Conservation (phyloP, 2,113 vertebrate genomes). For the Aptenodytes patagonicus region DNA sequence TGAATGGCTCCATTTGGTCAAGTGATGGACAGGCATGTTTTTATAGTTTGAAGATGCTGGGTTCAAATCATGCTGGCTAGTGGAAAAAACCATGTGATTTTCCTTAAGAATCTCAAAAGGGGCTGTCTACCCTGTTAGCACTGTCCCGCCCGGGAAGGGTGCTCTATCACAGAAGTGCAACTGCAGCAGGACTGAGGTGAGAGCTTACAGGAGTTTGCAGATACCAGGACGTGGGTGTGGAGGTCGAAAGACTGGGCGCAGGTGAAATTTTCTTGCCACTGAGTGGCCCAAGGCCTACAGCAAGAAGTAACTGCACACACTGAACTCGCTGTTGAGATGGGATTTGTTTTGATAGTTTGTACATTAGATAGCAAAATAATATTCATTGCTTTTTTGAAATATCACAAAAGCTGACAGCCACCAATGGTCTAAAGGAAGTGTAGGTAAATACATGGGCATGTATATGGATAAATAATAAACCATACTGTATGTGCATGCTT, state of each 20-base stretch:
- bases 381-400: background rate
- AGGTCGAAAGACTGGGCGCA: background rate
- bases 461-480: background rate
- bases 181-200: background rate
- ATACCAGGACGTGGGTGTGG: background rate
- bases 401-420: background rate
- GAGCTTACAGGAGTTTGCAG: background rate
- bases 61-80: background rate
- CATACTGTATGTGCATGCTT: background rate
- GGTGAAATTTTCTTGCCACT: background rate
- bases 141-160: background rate
- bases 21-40: background rate
- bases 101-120: background rate
- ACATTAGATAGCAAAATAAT: background rate
- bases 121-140: background rate
- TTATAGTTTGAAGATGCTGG: background rate
- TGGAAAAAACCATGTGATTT: fast-evolving
- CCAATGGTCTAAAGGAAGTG: background rate
- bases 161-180: background rate
- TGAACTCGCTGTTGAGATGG: background rate
- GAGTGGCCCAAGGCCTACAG: background rate
- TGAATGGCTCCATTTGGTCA: background rate
- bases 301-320: background rate
- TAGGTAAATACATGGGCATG: background rate
- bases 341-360: background rate